phyloP scores from a whole-genome alignment of 2,113 vertebrate species.

The Labeo rohita region DNA sequence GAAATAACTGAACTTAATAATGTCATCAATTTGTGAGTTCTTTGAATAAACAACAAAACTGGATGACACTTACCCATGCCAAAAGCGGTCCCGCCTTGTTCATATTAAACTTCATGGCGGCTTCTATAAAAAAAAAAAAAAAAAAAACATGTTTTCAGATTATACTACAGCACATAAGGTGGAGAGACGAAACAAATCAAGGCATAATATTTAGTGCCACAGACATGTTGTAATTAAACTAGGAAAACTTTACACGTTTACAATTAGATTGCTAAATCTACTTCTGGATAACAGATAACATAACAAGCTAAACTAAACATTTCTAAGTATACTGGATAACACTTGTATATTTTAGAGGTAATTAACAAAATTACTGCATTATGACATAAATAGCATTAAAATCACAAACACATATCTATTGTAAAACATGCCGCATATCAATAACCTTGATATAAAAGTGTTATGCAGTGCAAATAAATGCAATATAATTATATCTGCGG shows the following conservation, averaged over 20 bases:
- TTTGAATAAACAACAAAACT: not conserved
- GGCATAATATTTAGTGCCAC: not conserved
- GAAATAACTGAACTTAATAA: not conserved
- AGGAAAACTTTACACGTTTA: not conserved
- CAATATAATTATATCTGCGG: not conserved
- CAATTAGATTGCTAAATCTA: not conserved
- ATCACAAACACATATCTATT: not conserved
- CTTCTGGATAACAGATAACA: not conserved
- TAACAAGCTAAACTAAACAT: not conserved
- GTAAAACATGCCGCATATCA: not conserved
- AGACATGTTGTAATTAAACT: no score
- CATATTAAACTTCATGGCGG: constrained; percentile 72
- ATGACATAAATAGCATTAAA: not conserved
- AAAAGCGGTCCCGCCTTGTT: constrained; percentile 72
- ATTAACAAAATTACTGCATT: not conserved
- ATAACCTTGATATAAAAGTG: not conserved
- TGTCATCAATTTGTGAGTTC: not conserved
- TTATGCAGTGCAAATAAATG: not conserved
- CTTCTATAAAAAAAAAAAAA: not conserved
- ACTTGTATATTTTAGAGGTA: not conserved
- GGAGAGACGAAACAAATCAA: not conserved
- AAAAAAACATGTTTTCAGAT: not conserved
- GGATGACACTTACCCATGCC: constrained; percentile 72
- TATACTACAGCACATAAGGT: not conserved
- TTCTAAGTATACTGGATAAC: not conserved